These are phyloP conservation scores for Sinocyclocheilus grahami DNA, from an alignment of 2,113 vertebrate genomes.

Conservation along the genomic window DNA sequence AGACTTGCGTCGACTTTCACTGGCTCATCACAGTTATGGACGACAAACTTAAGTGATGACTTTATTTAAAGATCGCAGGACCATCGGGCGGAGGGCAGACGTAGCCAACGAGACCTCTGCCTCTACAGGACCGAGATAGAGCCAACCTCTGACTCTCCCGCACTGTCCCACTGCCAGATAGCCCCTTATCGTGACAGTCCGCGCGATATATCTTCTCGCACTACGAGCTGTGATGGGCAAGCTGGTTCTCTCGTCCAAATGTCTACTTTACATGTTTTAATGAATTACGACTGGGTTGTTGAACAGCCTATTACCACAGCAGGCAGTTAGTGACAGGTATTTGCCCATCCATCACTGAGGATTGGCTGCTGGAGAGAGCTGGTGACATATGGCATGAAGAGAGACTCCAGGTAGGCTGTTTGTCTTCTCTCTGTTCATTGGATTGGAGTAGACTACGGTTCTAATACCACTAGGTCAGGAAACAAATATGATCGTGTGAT, in stretches of 20 bases:
- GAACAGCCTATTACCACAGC: constrained; percentile 42
- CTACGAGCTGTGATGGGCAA: constrained; percentile 25
- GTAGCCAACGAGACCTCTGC: constrained; percentile 21
- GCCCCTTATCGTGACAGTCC: constrained; percentile 67
- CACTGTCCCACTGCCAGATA: constrained; percentile 66
- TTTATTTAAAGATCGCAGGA: constrained; percentile 51
- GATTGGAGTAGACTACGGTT: background rate
- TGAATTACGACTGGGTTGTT: constrained; percentile 45
- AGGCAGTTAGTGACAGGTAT: constrained; percentile 50
- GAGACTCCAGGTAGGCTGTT: constrained; percentile 39
- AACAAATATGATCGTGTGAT: constrained; percentile 7
- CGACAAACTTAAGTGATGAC: constrained; percentile 54
- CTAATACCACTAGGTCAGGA: background rate
- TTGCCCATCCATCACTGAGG: constrained; percentile 51
- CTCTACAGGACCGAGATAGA: constrained; percentile 64
- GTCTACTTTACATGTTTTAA: constrained; percentile 54
- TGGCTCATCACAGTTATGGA: constrained; percentile 45
- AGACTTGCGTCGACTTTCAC: constrained; percentile 11
- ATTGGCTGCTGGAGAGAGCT: background rate
- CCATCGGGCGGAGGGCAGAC: background rate
- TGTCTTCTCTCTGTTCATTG: background rate
- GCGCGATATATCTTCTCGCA: constrained; percentile 64
- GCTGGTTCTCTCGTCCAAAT: constrained; percentile 19
- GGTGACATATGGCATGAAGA: constrained; percentile 45
- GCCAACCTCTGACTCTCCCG: constrained; percentile 64